Evolutionary conservation across 1,140 invertebrate species (phyloP), one percentile per base, ranked within the genome.

Genomic region (Drosophila suzukii): DNA sequence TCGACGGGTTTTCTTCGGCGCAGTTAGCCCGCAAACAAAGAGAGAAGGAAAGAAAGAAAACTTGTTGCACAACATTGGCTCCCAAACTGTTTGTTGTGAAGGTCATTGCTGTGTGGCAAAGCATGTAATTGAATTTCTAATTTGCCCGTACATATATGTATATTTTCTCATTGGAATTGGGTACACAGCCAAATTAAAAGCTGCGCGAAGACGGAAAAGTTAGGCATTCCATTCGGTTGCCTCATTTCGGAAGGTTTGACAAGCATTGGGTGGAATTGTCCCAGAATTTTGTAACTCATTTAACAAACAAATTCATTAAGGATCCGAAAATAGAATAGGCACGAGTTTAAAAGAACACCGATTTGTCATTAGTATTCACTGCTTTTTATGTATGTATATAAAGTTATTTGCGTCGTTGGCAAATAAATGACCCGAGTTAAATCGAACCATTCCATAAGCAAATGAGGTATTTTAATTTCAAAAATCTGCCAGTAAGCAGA

Each of bases 11-110:
- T 67, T 67, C 60, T 66, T 66, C 34, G 57, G 30, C 50, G 59
- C 60, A 24, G 60, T 63, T 53, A 17, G 30, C 20, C 32, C 13
- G 50, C 50, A 43, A 61, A 55, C 60, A 59, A 62, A 60, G 53
- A 34, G 32, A 66, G 60, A 70, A 59, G 68, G 55, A 67, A 77
- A 61, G 53, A 75, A 55, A 50, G 39, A 66, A 86, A 89, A 88
- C 83, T 89, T 88, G 82, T 88, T 88, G 82, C 82, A 85, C 82
- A 85, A 85, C 77, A 59, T 70, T 68, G 50, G 30, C 43, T 63
- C 13, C 30, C 34, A 50, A 63, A 38, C 38, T 47, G 46, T 75
- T 67, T 36, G 27, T 73, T 30, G 41, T 85, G 82, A 86, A 86
- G 81, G 81, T 85, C 81, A 76, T 73, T 61, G 46, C 56, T 66